Percentiles rank a stretch among this genome's conserved stretches.
These are phyloP conservation scores for Bruchidius siliquastri DNA, from an alignment of 2,888 invertebrate species.

Conservation along the genomic window DNA sequence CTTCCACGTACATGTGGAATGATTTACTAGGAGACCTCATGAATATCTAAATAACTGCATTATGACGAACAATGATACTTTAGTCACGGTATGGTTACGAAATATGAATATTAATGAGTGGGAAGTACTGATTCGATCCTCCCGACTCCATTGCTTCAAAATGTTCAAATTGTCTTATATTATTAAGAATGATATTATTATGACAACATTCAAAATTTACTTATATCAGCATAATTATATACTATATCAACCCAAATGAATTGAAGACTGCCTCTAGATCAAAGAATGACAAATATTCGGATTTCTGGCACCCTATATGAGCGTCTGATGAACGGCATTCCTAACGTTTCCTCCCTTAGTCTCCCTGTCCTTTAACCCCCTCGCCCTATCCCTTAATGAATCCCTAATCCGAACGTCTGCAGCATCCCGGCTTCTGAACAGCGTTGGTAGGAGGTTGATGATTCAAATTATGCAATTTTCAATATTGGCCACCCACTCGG, in stretches of 20 bases:
- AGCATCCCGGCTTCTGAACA: slow-evolving; percentile 19
- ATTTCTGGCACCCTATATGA: slow-evolving; percentile 3
- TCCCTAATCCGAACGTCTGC: slow-evolving; percentile 38
- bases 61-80: too few species aligned
- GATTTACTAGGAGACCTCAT: too few species aligned
- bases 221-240: not conserved
- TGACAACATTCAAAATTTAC: not conserved
- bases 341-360: not conserved
- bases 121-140: too few species aligned
- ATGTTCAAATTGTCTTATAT: too few species aligned
- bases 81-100: too few species aligned
- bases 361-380: slow-evolving; percentile 6
- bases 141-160: too few species aligned
- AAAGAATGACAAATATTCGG: slow-evolving; percentile 7
- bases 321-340: slow-evolving; percentile 10
- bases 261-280: not conserved
- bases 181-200: too few species aligned
- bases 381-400: slow-evolving; percentile 34
- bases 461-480: slow-evolving; percentile 52
- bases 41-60: too few species aligned
- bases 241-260: not conserved
- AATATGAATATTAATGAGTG: too few species aligned
- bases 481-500: slow-evolving; percentile 52
- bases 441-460: slow-evolving; percentile 35
- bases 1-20: too few species aligned